Conservation (phyloP, 2,113 vertebrate species). For the Embiotoca jacksoni region DNA sequence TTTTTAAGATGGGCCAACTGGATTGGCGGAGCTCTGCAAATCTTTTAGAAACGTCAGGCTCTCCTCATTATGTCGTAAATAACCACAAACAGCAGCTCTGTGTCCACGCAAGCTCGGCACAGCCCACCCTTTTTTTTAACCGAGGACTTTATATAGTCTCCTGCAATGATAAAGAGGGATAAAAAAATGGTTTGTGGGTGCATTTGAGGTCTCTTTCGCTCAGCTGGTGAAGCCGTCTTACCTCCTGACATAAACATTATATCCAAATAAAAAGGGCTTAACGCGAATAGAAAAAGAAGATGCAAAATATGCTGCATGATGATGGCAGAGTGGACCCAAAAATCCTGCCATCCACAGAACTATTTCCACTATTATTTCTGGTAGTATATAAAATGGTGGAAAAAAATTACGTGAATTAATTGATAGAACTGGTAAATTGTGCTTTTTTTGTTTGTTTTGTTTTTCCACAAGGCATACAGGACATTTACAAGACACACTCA, state of each 20-base stretch:
- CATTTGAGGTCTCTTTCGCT: constrained; percentile 34
- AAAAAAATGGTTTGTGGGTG: constrained; percentile 37
- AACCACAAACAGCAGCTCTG: constrained; percentile 55
- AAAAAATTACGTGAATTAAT: too few relatives aligned
- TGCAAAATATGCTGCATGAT: too few relatives aligned
- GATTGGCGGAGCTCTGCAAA: constrained; percentile 37
- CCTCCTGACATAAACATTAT: constrained; percentile 35
- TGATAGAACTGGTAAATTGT: too few relatives aligned
- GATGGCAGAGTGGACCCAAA: not conserved
- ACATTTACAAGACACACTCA: too few relatives aligned
- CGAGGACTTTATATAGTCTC: constrained; percentile 30
- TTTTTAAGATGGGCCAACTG: constrained; percentile 39
- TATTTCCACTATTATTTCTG: too few relatives aligned
- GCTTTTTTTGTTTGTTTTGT: too few relatives aligned
- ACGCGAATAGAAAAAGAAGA: constrained; percentile 6
- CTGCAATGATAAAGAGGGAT: constrained; percentile 49
- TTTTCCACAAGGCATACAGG: too few relatives aligned
- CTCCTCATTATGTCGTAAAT: constrained; percentile 61
- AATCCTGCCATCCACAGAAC: not conserved
- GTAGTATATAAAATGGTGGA: too few relatives aligned
- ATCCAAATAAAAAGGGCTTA: constrained; percentile 30
- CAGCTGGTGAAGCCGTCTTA: constrained; percentile 25
- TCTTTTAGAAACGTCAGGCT: constrained; percentile 44
- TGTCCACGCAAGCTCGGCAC: constrained; percentile 30
- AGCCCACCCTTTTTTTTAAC: constrained; percentile 40